Evolutionary conservation across 2,797 vertebrate genomes (phyloP), one percentile per base, ranked within the genome.

Genomic region (Craterocephalus amniculus): DNA sequence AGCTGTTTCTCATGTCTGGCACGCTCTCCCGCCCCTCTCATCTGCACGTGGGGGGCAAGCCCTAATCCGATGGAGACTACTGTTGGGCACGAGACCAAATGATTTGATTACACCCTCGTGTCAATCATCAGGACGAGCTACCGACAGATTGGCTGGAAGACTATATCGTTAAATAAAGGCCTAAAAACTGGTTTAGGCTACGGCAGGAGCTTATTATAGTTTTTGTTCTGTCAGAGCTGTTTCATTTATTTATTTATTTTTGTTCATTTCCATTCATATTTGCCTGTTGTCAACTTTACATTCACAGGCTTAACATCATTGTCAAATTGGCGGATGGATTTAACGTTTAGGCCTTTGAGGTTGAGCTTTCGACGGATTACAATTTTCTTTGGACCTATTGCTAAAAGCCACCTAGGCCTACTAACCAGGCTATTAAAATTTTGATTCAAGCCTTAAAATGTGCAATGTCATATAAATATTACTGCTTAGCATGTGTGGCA

Each of bases 1-100:
- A 67, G 66, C 32, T 49, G 16, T 74, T 84, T 83, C 63, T 86
- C 68, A 80, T 89, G 81, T 78, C 32, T 74, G 81, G 74, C 87
- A 85, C 79, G 69, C 75, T 55, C 24, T 48, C 43, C 70, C 57
- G 26, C 62, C 76, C 65, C 70, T 69, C 70, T 78, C 70, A 16
- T 80, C 6, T 55, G 76, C 79, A 66, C 72, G 70, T 48, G 70
- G 65, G 85, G 76, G 36, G 40, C 60, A 38, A 71, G 0, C 64
- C 70, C 81, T 92, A 91, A 93, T 91, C 88, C 67, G 85, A 73
- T 48, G 63, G 75, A 72, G 83, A 74, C 67, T 22, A 70, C 62
- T 76, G 77, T 76, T 70, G 72, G 76, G 88, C 91, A 88, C 87
- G 82, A 87, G 86, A 87, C 81, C 83, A 72, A 76, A 51, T 82